These are phyloP conservation scores for Onthophagus sagittarius DNA, from an alignment of 2,888 invertebrate species.

Conservation along the genomic window DNA sequence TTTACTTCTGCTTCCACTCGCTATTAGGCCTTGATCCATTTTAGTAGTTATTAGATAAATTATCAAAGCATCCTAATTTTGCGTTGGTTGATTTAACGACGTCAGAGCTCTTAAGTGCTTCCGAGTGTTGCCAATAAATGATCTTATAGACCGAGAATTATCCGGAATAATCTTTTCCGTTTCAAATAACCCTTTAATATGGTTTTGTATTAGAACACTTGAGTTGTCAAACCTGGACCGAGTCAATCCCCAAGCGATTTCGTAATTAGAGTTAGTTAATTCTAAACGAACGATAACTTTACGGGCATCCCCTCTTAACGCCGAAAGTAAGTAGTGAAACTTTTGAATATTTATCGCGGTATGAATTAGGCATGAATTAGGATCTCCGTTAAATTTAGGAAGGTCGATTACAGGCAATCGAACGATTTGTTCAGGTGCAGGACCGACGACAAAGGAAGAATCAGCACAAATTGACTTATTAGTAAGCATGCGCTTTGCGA, in stretches of 20 bases:
- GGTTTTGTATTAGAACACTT: slow-evolving; percentile 24
- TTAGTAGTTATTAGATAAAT: slow-evolving; percentile 13
- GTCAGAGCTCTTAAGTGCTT: slow-evolving; percentile 17
- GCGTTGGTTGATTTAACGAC: slow-evolving; percentile 4
- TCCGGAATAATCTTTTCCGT: slow-evolving; percentile 15
- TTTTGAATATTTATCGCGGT: slow-evolving; percentile 15
- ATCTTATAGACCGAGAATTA: slow-evolving; percentile 3
- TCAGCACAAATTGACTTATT: neutral
- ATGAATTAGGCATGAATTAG: slow-evolving; percentile 18
- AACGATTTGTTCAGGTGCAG: neutral
- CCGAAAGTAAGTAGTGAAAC: slow-evolving; percentile 17
- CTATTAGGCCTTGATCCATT: slow-evolving; percentile 3
- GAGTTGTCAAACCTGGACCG: slow-evolving; percentile 24
- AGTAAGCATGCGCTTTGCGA: neutral
- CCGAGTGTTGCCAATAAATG: slow-evolving; percentile 7
- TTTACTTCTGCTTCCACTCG: slow-evolving; percentile 18
- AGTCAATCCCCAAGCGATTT: slow-evolving; percentile 26
- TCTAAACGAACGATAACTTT: slow-evolving; percentile 21
- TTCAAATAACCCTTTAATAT: slow-evolving; percentile 25
- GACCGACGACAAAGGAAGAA: neutral
- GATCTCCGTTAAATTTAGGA: neutral
- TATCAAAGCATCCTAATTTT: slow-evolving; percentile 18
- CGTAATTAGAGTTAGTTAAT: slow-evolving; percentile 23
- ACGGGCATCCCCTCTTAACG: slow-evolving; percentile 9
- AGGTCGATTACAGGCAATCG: slow-evolving; percentile 15